phyloP scores from a whole-genome alignment of 2,797 vertebrate species.

The Ispidina lecontei region DNA sequence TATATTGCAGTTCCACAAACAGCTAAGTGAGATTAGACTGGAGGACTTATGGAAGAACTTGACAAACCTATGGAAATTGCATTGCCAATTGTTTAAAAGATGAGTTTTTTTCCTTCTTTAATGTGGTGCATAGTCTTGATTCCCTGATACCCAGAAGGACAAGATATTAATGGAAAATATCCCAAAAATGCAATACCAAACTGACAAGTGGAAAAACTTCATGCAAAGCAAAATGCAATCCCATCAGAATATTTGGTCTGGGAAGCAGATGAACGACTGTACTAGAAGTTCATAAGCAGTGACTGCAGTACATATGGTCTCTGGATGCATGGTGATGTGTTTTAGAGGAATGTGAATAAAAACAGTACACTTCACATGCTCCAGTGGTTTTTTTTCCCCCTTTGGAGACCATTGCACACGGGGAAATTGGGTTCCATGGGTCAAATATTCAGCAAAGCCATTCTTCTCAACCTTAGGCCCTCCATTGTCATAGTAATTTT shows the following conservation, averaged over 20 bases:
- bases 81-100: background rate
- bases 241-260: background rate
- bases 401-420: background rate
- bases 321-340: background rate
- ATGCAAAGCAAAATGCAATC: background rate
- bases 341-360: background rate
- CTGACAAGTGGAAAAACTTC: background rate
- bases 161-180: background rate
- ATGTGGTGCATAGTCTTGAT: background rate
- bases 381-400: background rate
- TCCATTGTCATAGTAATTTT: fast-evolving
- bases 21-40: background rate
- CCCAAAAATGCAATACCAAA: background rate
- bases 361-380: background rate
- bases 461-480: background rate
- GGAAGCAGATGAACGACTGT: constrained; percentile 22
- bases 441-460: background rate
- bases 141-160: background rate
- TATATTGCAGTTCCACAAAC: background rate
- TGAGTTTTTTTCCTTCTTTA: background rate
- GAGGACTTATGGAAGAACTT: background rate
- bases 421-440: background rate
- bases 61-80: background rate
- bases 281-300: background rate
- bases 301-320: background rate